These are phyloP conservation scores for Gadopsis marmoratus DNA, from an alignment of 2,797 vertebrate species.

Conservation along the genomic window DNA sequence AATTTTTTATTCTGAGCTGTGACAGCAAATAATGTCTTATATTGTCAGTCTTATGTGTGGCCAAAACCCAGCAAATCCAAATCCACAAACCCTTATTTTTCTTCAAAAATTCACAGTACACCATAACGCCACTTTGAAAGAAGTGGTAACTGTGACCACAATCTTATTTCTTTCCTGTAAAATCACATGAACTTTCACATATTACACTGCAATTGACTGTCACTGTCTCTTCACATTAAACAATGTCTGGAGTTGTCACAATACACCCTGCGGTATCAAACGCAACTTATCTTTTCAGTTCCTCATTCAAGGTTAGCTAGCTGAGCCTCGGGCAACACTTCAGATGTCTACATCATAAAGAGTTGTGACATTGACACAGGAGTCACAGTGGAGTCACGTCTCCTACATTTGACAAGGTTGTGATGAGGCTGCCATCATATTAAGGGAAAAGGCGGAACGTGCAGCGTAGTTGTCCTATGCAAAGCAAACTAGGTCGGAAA, in stretches of 20 bases:
- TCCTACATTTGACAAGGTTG: conserved; percentile 58
- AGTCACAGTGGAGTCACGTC: conserved; percentile 61
- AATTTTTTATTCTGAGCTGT: not conserved
- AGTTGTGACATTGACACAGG: conserved; percentile 66
- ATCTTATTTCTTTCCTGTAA: not conserved
- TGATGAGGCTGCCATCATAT: conserved; percentile 49
- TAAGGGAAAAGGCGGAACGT: conserved; percentile 9
- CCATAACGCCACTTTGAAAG: not conserved
- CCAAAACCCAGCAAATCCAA: not conserved
- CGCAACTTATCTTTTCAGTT: conserved; percentile 57
- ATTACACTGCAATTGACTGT: conserved; percentile 17
- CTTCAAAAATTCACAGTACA: not conserved
- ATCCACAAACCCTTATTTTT: not conserved
- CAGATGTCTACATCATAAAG: conserved; percentile 59
- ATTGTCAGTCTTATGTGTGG: not conserved
- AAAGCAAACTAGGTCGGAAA: not conserved
- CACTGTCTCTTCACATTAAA: conserved; percentile 31
- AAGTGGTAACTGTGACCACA: not conserved
- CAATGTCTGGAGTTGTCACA: conserved; percentile 55
- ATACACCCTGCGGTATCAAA: conserved; percentile 36
- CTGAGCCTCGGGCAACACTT: conserved; percentile 53
- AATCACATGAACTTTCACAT: conserved; percentile 24
- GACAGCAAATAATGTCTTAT: not conserved
- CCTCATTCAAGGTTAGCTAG: conserved; percentile 66
- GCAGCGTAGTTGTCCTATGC: not conserved